Evolutionary conservation across 2,113 vertebrate genomes (phyloP), one percentile per base, ranked within the genome.

Genomic region (Bujurquina vittata): DNA sequence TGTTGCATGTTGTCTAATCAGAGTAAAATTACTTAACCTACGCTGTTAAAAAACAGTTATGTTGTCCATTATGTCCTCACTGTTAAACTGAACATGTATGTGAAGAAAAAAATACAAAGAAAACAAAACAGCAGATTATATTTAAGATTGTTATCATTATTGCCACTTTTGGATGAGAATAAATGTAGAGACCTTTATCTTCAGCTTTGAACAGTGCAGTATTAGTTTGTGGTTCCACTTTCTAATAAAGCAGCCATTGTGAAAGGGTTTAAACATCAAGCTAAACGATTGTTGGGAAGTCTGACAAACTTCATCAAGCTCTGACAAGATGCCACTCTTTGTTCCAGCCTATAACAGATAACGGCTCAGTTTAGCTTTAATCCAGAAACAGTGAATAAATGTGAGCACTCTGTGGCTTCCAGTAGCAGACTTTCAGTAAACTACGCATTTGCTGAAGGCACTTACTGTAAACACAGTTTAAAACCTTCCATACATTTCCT

Each of bases 1-100:
- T 90, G 80, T 86, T 87, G 91, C 91, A 88, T 90, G 91, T 88
- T 62, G 62, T 89, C 79, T 78, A 81, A 77, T 73, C 85, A 5
- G 58, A 85, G 29, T 85, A 83, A 57, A 92, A 40, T 31, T 81
- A 84, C 57, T 59, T 89, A 90, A 88, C 56, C 80, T 60, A 81
- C 79, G 83, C 83, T 83, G 65, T 79, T 60, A 69, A 89, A 61
- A 79, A 84, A 22, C 52, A 80, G 55, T 77, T 80, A 55, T 88
- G 59, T 82, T 83, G 75, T 87, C 87, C 72, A 65, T 62, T 29
- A 62, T 37, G 79, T 76, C 76, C 60, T 85, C 73, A n/a, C 35
- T 87, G 55, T 89, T 80, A 29, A 43, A 77, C 75, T 33, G 58
- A 57, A 35, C 46, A 33, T 49, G 29, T 72, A 54, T 49, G 33